Percentiles rank a stretch among this genome's conserved stretches.
phyloP scores from a whole-genome alignment of 1,140 invertebrate genomes.

The Drosophila repletoides region DNA sequence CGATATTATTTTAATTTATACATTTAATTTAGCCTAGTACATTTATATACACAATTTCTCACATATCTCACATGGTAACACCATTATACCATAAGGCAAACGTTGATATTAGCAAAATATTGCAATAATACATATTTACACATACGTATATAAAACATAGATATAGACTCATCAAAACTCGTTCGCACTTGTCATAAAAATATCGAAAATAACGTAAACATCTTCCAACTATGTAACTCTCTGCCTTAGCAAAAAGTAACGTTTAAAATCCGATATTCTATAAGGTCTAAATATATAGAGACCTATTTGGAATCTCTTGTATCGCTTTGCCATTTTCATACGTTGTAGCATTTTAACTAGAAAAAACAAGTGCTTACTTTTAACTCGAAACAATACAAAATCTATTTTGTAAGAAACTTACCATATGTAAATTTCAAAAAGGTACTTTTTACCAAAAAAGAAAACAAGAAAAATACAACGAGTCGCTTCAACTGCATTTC shows the following conservation, averaged over 20 bases:
- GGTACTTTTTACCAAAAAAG: constrained; percentile 50
- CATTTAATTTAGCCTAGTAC: constrained; percentile 30
- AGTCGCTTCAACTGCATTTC: constrained; percentile 42
- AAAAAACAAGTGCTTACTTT: constrained; percentile 19
- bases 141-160: constrained; percentile 34
- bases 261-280: constrained; percentile 45
- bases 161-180: constrained; percentile 46
- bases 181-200: constrained; percentile 11
- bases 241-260: constrained; percentile 72
- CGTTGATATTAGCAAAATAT: constrained; percentile 62
- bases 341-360: constrained; percentile 39
- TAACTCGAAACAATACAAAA: constrained; percentile 21
- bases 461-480: constrained; percentile 7
- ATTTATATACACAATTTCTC: constrained; percentile 40
- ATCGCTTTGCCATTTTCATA: constrained; percentile 40
- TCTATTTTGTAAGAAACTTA: constrained; percentile 71
- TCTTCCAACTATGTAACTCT: constrained; percentile 71
- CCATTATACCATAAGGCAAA: constrained; percentile 36
- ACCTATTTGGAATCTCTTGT: neutral
- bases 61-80: constrained; percentile 64
- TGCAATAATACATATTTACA: constrained; percentile 42
- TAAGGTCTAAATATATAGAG: constrained; percentile 32
- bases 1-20: constrained; percentile 35
- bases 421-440: constrained; percentile 48
- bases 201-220: constrained; percentile 45